A percentile compares a stretch with the other conserved stretches of the same genome.
Conservation (phyloP, 2,113 vertebrate species). For the Vulpes vulpes region DNA sequence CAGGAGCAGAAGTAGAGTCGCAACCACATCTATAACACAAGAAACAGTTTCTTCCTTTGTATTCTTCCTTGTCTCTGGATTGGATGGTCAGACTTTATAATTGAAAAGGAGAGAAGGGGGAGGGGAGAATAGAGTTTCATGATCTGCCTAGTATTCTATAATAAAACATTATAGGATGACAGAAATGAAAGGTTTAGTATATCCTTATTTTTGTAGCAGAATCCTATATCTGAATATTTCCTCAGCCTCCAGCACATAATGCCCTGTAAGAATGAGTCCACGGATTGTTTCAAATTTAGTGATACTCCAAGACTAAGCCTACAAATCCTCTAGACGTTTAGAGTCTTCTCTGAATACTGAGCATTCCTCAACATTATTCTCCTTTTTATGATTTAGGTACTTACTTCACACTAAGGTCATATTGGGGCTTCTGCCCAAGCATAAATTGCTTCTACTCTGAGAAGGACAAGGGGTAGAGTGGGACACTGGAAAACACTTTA, state of each 20-base stretch:
- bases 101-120: not conserved
- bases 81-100: not conserved
- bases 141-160: not conserved
- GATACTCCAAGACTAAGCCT: not conserved
- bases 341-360: not conserved
- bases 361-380: not conserved
- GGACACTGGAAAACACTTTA: conserved; percentile 16
- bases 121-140: not conserved
- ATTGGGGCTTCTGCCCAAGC: conserved; percentile 5
- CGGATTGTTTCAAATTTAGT: not conserved
- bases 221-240: not conserved
- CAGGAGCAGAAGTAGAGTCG: not conserved
- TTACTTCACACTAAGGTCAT: not conserved
- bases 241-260: not conserved
- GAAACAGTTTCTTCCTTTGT: not conserved
- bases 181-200: not conserved
- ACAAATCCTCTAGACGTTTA: not conserved
- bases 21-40: not conserved
- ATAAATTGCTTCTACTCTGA: not conserved
- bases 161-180: not conserved
- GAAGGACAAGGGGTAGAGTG: not conserved
- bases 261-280: not conserved
- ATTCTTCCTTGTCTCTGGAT: not conserved
- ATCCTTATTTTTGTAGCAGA: conserved; percentile 6
- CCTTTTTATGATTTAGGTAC: conserved; percentile 26